Percentiles rank a stretch among this genome's conserved stretches.
Conservation (phyloP, 2,113 vertebrate species). For the Python bivittatus region DNA sequence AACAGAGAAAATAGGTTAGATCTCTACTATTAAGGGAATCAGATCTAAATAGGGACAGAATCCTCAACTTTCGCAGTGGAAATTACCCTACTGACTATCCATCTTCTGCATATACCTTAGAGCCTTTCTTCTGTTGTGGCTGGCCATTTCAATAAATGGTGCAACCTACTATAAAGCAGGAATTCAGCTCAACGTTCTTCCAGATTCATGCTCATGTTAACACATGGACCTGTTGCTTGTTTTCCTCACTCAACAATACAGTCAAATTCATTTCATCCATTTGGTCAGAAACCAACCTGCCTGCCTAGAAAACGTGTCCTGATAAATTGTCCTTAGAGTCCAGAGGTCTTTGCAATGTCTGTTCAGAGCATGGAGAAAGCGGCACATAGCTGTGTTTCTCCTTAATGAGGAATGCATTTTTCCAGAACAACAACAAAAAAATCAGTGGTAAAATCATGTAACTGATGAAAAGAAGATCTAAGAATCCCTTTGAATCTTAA, state of each 20-base stretch:
- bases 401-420: background rate
- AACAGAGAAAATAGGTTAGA: background rate
- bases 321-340: background rate
- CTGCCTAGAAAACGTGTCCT: background rate
- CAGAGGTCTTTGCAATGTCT: background rate
- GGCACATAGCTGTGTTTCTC: background rate
- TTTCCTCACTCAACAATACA: background rate
- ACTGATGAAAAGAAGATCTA: background rate
- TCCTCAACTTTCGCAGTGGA: background rate
- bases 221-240: background rate
- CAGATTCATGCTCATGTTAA: background rate
- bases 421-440: background rate
- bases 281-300: background rate
- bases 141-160: background rate
- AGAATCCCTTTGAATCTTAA: background rate
- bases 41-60: background rate
- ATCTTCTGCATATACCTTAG: background rate
- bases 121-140: background rate
- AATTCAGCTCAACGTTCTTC: background rate
- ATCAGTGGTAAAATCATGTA: background rate
- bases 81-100: background rate
- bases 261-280: background rate
- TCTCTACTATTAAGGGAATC: background rate
- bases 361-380: background rate
- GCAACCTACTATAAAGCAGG: background rate